Evolutionary conservation across 2,888 invertebrate genomes (phyloP).

Genomic region (Neria commutata): DNA sequence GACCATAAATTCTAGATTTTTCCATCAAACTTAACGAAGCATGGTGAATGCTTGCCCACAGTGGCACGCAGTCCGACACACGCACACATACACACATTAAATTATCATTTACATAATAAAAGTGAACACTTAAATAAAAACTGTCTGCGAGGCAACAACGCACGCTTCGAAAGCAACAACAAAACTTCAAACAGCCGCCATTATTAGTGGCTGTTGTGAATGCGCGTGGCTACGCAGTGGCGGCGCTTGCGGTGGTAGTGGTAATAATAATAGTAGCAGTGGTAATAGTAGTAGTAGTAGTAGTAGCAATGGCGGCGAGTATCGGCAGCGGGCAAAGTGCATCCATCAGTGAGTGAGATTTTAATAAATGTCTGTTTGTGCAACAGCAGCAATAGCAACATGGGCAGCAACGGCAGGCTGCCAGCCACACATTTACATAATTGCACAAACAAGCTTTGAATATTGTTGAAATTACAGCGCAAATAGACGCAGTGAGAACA

Average conservation of each 20-base stretch:
- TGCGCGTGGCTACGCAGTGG: no score
- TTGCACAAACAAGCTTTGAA: constrained; percentile 1
- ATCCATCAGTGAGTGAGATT: constrained; percentile 33
- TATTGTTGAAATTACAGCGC: background rate
- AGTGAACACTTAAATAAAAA: constrained; percentile 4
- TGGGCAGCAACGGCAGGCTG: no score
- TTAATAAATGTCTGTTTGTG: constrained; percentile 52
- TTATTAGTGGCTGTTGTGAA: no score
- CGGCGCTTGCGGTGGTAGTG: no score
- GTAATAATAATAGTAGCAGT: no score
- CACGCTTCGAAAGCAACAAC: no score
- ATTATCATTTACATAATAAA: constrained; percentile 2
- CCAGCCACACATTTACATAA: background rate
- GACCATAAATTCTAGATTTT: no score
- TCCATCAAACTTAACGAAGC: no score
- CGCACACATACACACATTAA: background rate
- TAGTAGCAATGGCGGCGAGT: background rate
- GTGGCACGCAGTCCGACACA: no score
- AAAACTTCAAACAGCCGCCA: no score
- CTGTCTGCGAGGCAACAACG: constrained; percentile 1
- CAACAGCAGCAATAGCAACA: constrained; percentile 32
- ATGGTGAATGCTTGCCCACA: no score
- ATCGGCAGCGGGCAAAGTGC: background rate
- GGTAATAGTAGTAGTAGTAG: no score
- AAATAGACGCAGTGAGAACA: background rate